Conservation (phyloP, 1,140 invertebrate species). For the Chironomus striatipennis region DNA sequence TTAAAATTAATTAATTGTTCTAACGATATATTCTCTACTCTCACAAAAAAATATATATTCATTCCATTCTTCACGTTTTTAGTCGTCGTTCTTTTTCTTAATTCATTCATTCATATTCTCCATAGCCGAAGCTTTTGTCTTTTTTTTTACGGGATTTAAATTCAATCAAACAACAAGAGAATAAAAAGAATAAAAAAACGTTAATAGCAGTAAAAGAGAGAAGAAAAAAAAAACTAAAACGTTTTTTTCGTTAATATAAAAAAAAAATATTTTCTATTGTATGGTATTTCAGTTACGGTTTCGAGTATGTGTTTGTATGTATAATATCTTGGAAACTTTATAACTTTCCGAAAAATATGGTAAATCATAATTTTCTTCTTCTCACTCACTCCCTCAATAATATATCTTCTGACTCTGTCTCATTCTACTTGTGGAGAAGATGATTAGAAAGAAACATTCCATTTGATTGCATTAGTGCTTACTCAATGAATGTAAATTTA, state of each 20-base stretch:
- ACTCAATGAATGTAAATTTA: no score
- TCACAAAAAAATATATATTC: no score
- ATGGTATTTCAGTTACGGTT: not conserved
- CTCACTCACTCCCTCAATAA: not conserved
- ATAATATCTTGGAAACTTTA: not conserved
- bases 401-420: not conserved
- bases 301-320: not conserved
- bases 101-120: slow-evolving; percentile 6
- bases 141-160: slow-evolving; percentile 3
- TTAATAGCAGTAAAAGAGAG: slow-evolving; percentile 11
- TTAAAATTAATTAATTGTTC: slow-evolving; percentile 23
- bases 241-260: slow-evolving; percentile 1
- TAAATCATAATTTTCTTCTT: slow-evolving; percentile 4
- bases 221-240: not conserved
- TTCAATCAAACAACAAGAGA: not conserved
- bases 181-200: not conserved
- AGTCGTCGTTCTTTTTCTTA: not conserved
- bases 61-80: not conserved
- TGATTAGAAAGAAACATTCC: not conserved
- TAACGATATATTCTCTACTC: not conserved
- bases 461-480: no score
- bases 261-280: not conserved
- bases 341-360: slow-evolving; percentile 2
- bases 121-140: no score
- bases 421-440: not conserved